A percentile compares a stretch with the other conserved stretches of the same genome.
These are phyloP conservation scores for Nannoperca australis DNA, from an alignment of 2,797 vertebrate species.

Conservation along the genomic window DNA sequence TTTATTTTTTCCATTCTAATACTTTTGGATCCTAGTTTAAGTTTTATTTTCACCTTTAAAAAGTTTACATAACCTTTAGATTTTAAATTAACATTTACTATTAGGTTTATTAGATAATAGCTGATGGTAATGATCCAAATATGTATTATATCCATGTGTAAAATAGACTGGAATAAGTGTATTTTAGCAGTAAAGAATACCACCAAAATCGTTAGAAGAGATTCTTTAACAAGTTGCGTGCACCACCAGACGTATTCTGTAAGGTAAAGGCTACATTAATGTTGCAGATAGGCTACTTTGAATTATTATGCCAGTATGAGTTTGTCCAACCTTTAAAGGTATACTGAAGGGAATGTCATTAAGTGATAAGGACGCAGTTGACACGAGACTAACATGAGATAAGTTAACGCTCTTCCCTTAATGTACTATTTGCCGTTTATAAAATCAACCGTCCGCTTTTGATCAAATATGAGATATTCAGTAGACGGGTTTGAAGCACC, in stretches of 20 bases:
- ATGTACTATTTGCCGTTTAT: constrained; percentile 5
- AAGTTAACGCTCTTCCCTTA: not conserved
- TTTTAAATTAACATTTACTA: not conserved
- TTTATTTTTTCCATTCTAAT: not conserved
- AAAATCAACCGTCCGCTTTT: constrained; percentile 29
- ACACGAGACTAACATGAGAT: constrained; percentile 6
- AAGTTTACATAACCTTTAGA: not conserved
- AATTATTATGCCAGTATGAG: not conserved
- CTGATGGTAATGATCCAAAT: not conserved
- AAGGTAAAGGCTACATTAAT: not conserved
- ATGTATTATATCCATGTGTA: not conserved
- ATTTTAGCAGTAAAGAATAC: not conserved
- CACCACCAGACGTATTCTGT: not conserved
- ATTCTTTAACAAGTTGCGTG: not conserved
- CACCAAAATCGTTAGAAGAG: not conserved
- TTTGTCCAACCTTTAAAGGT: not conserved
- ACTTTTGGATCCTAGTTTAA: not conserved
- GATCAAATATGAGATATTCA: not conserved
- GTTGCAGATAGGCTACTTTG: not conserved
- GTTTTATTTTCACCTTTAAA: not conserved
- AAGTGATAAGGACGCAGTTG: constrained; percentile 5
- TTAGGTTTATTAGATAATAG: not conserved
- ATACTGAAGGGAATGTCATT: constrained; percentile 19
- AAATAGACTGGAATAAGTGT: not conserved
- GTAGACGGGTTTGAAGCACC: not conserved